These are phyloP conservation scores for Orbicella faveolata DNA, from an alignment of 64 coral and sea anemone species.

Conservation along the genomic window DNA sequence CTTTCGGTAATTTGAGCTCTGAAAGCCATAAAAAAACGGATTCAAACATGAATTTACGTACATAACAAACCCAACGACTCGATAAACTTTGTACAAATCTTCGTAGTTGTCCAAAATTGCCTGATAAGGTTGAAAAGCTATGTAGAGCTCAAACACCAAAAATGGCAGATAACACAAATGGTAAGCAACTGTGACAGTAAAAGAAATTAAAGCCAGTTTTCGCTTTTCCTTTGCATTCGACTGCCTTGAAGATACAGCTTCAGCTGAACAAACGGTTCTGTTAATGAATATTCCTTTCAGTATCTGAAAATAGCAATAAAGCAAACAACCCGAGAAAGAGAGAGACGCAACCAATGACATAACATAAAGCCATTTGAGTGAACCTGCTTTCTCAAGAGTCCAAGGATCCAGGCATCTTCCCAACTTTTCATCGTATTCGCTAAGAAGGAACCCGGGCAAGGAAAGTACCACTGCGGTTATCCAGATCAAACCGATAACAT, in stretches of 20 bases:
- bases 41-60: conserved; percentile 63
- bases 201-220: conserved; percentile 49
- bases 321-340: conserved; percentile 18
- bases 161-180: conserved; percentile 58
- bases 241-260: neutral
- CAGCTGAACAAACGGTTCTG: conserved; percentile 31
- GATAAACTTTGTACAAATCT: conserved; percentile 16
- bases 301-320: conserved; percentile 67
- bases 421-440: conserved; percentile 27
- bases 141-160: conserved; percentile 34
- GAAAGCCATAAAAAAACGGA: conserved; percentile 76
- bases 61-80: conserved; percentile 40
- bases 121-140: conserved; percentile 26
- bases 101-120: conserved; percentile 9
- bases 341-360: neutral
- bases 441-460: conserved; percentile 29
- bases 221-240: conserved; percentile 24
- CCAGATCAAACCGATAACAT: conserved; percentile 34
- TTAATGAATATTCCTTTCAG: conserved; percentile 70
- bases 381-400: conserved; percentile 12
- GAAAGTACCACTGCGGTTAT: neutral
- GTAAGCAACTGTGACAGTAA: conserved; percentile 51
- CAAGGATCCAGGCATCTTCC: conserved; percentile 37
- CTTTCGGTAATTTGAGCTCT: conserved; percentile 71
- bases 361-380: neutral